Evolutionary conservation across 2,888 invertebrate species (phyloP), one percentile per base, ranked within the genome.

Genomic region (Caenorhabditis wallacei): DNA sequence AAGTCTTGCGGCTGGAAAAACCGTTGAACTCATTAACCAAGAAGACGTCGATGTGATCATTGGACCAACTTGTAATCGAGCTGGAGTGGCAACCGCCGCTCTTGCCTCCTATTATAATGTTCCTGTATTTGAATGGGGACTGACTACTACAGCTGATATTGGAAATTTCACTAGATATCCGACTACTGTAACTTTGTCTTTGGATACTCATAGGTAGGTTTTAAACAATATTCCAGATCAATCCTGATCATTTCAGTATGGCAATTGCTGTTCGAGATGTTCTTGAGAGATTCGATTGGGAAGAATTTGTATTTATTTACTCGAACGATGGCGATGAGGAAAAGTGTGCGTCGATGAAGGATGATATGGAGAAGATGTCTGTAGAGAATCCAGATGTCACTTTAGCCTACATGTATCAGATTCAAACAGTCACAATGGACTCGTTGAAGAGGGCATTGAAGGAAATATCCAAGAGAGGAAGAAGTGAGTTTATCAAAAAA

Each of bases 61-160:
- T 24, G 89, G 89, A 0, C 89, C 89, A n/a, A 86, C 87, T 10
- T 89, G 89, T 66, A 88, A 84, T 53, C 84, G 88, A 79, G 87
- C 86, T 4, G 87, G 85, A 13, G 57, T 82, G 0, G 75, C 70
- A 2, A 84, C 83, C 4, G 86, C 82, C 0, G 54, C 74, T 16
- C 30, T 87, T 5, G 82, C 81, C 24, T 69, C 82, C 1, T 84
- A 64, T 75, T 84, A 86, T 61, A 76, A 86, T 54, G 63, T 82
- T 8, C 86, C 86, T 22, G 61, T 82, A 10, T 84, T 76, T 43
- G 48, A 74, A 43, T 86, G 86, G 86, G 86, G 86, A 11, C 68
- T 84, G 20, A 82, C 82, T 0, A 82, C 84, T 0, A 71, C 83
- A 10, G 64, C 68, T 11, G 81, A 76, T 35, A 61, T 86, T 11